Base-by-base conservation (phyloP, 1,140 invertebrate genomes). In the Drosophila melanogaster region DNA sequence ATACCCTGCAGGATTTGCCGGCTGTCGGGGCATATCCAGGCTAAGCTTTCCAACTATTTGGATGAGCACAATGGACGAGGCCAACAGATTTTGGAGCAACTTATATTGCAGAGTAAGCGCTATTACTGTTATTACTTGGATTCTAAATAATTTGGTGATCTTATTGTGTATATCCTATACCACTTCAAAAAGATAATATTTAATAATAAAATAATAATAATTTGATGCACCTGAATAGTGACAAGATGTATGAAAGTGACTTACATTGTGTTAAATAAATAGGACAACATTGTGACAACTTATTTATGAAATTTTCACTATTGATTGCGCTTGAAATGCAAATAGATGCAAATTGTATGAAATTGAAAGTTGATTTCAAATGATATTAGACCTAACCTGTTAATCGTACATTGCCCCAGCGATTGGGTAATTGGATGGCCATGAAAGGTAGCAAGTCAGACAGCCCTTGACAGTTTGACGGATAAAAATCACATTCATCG, bases 391-490 rank as follows among this genome's bases (percentile, higher is more conserved):
- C 11, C 14, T 14, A 37, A 37, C 35, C 26, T 8, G 35, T 3
- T 37, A 37, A 37, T 37, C 19, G 15, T 46, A 26, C 11, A 22
- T 55, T 55, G 30, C 37, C 17, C 51, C 51, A 3, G 0, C 58
- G 35, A 49, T 41, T 19, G 35, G 33, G 37, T 14, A 49, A 33
- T 66, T 66, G 35, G 43, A 62, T 22, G 43, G 35, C 17, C 11
- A 43, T 4, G 35, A 8, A 38, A 64, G 58, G 58, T 62, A 40
- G 33, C 14, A 33, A 22, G 58, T 64, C 58, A 40, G 62, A 66
- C 62, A 66, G 12, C 58, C 43, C 44, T 49, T 64, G 62, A 66
- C 62, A 66, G 62, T 41, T 66, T 66, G 62, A 66, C 62, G 62
- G 58, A 64, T 64, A 64, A 41, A 35, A 66, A 35, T 66, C 62